Evolutionary conservation across 2,888 invertebrate species (phyloP), one percentile per base, ranked within the genome.

Genomic region (Hirtodrosophila histrioides): DNA sequence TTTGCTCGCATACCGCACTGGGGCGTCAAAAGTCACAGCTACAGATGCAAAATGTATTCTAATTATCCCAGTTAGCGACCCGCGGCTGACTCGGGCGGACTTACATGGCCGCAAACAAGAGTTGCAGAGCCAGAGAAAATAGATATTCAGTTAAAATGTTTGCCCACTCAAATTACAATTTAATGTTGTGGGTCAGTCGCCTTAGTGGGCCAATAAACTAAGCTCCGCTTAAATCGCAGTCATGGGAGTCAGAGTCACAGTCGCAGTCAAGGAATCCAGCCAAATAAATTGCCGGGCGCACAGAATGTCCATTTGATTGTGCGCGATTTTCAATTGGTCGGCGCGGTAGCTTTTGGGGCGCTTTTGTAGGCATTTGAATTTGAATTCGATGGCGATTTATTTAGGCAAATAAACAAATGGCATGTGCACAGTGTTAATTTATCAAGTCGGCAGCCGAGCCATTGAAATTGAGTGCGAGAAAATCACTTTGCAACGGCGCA

Each of bases 141-240:
- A 63, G 64, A 84, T 77, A 84, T 72, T 69, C 78, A 54, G 78
- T 68, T 75, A 77, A 82, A 86, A 85, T 86, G 87, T 81, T 81
- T 87, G 82, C 83, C 78, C 87, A 84, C 87, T 83, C 87, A 87
- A 82, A 83, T 87, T 85, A 83, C 83, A 87, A 83, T 83, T 83
- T 87, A 83, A 83, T 75, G 87, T 85, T 83, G 82, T 87, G 86
- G 82, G 82, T 83, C 82, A 83, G 82, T 58, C 72, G 82, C 82
- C 70, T 81, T 86, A 86, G 82, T 82, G 82, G 82, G 87, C 81
- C 82, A 86, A 82, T 82, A 82, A 82, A 86, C 81, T 77, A 75
- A 80, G 83, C 60, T 62, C 62, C 36, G 61, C 50, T 65, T 51
- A 74, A 75, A 55, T 76, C 62, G 48, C 69, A 41, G 56, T 11